Conservation (phyloP, 2,888 invertebrate genomes). For the Keiferia lycopersicella region DNA sequence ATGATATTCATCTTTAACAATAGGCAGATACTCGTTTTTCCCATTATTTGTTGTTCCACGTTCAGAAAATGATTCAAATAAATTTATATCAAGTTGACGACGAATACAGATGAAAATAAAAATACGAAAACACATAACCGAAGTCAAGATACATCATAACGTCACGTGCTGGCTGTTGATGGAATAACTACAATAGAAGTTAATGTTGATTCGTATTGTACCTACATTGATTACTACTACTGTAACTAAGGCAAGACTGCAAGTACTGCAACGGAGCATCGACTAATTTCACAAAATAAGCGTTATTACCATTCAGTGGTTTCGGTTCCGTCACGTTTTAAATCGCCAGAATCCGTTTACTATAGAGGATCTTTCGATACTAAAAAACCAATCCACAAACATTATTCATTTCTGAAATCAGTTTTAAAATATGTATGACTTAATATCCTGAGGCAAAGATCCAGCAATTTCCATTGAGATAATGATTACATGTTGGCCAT, state of each 20-base stretch:
- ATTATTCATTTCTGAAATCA: no score
- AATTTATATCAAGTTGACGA: not conserved
- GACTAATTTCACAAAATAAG: no score
- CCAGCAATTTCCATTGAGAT: not conserved
- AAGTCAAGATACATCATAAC: not conserved
- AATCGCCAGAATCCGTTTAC: no score
- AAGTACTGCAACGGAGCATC: not conserved
- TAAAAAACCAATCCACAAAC: no score
- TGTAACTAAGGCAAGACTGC: not conserved
- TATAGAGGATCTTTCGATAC: no score
- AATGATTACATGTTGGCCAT: not conserved
- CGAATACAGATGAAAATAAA: conserved; percentile 2
- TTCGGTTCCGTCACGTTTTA: no score
- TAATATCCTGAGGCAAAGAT: no score
- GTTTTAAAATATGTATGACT: no score
- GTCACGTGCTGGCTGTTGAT: not conserved
- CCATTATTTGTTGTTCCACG: conserved; percentile 23
- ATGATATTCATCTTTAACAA: conserved; percentile 28
- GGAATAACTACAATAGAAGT: not conserved
- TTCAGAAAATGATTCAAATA: not conserved
- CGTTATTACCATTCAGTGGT: no score
- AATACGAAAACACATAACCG: not conserved
- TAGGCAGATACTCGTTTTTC: conserved; percentile 14
- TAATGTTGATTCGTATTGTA: not conserved
- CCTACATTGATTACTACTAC: not conserved